Base-by-base conservation (phyloP, 2,888 invertebrate species). In the Agonopterix heracliana region DNA sequence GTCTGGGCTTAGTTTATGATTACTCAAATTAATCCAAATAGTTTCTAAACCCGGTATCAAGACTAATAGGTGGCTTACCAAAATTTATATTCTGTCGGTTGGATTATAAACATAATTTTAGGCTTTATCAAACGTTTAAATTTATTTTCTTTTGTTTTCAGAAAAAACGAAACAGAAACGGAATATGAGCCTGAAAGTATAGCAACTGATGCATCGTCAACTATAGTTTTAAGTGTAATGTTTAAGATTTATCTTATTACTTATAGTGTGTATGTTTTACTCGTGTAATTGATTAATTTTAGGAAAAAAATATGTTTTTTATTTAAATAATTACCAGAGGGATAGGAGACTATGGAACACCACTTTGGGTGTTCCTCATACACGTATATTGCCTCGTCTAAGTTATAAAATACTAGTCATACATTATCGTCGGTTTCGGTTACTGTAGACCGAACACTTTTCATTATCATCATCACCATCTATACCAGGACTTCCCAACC, bases 201-300 rank as follows among this genome's bases (percentile, higher is more conserved):
- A n/a, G 41, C 41, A 12, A 41, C 11, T 14, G 43, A 45, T 45
- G 44, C 49, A 12, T 41, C 49, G 2, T 14, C 35, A n/a, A 45
- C 7, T 34, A 41, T 49, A 41, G 17, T 41, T 34, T 35, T 49
- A 17, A 49, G 41, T 38, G n/a, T 35, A 17, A 17, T 35, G 12
- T n/a, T 49, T 45, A 49, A 45, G 17, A 7, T 45, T 4, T 34
- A 43, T 45, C 14, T 49, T 40, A 41, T 45, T 45, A 49, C 17
- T 17, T 38, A 10, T 49, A 49, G 34, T 5, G 13, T 49, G 34
- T 41, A 40, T 13, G 9, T 9, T 46, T 17, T 43, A 17, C 13
- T 44, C 17, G 10, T 17, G 11, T 35, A 13, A 36, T 10, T 13
- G n/a, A 45, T 17, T 44, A 26, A 9, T 44, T 43, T 38, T 38